Base-by-base conservation (phyloP, 2,113 vertebrate genomes). In the Paracanthobrama guichenoti region DNA sequence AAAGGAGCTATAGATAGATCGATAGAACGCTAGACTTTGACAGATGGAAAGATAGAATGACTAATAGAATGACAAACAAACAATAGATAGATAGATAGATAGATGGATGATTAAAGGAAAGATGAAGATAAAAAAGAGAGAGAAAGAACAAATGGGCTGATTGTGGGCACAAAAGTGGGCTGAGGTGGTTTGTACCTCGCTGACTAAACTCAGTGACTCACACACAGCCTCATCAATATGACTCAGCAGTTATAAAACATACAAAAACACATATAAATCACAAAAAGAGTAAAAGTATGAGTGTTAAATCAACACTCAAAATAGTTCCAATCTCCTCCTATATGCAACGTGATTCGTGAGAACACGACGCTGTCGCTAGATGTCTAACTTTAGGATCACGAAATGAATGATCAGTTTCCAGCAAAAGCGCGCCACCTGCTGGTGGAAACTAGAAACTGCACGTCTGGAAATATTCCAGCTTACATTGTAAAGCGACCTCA, bases 391-490 rank as follows among this genome's bases (percentile, higher is more conserved):
- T 9, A 31, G 18, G 67, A 42, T 31, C 71, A n/a, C 64, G 50
- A 83, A 46, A 28, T 26, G 62, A 50, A 28, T 26, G 59, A n/a
- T 79, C 31, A 18, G 1, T 77, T 88, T 81, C 87, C 69, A 86
- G 91, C 77, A 83, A 86, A 6, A 64, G 85, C 24, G 86, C 87
- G 90, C 93, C 93, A 91, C 90, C 93, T 93, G 86, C 93, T 94
- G 92, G 93, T 87, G 10, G 73, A 76, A 66, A 81, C 77, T 24
- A 35, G 82, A 75, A 73, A 90, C 86, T 81, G 26, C 73, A 12
- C 85, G 74, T 76, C 39, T 53, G 18, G 13, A 76, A 72, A 42
- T n/a, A 11, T 62, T 31, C 42, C 28, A 55, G 24, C 2, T 39
- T 31, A 62, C 57, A 59, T 11, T 31, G 26, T 48, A 46, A 46